These are phyloP conservation scores for Malaclemys terrapin DNA, from an alignment of 2,113 vertebrate genomes.

Conservation along the genomic window DNA sequence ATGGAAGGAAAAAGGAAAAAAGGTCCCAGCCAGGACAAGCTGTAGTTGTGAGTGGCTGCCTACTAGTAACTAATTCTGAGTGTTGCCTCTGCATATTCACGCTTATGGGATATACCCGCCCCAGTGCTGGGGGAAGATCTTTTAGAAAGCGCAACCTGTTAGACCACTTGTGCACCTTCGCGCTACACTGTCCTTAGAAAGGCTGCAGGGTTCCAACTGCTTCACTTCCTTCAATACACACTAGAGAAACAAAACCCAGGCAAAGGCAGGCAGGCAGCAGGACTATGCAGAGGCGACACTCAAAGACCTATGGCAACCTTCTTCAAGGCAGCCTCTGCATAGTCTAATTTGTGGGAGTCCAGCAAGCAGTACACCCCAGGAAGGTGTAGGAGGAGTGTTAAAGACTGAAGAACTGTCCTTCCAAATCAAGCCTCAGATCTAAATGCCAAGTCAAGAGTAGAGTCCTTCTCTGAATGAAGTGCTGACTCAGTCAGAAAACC, in stretches of 20 bases:
- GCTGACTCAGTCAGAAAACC: not conserved
- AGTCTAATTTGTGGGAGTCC: not conserved
- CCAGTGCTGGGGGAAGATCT: not conserved
- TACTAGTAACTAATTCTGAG: not conserved
- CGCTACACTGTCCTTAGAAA: accelerated
- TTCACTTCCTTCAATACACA: not conserved
- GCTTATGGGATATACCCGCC: not conserved
- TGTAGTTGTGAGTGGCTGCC: not conserved
- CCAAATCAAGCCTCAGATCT: not conserved
- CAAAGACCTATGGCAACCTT: not conserved
- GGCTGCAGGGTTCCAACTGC: accelerated
- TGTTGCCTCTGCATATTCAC: not conserved
- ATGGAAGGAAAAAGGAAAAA: not conserved
- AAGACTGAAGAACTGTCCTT: not conserved
- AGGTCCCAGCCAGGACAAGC: not conserved
- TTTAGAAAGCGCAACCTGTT: not conserved
- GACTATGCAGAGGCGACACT: not conserved
- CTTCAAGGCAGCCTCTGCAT: accelerated
- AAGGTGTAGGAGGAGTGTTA: accelerated
- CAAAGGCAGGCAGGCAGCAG: not conserved
- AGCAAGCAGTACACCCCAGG: accelerated
- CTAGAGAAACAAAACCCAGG: not conserved
- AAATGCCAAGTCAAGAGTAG: not conserved
- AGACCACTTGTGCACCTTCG: accelerated
- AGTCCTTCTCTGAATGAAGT: not conserved